Evolutionary conservation across 2,797 vertebrate genomes (phyloP).

Genomic region (Danio jaintianensis): DNA sequence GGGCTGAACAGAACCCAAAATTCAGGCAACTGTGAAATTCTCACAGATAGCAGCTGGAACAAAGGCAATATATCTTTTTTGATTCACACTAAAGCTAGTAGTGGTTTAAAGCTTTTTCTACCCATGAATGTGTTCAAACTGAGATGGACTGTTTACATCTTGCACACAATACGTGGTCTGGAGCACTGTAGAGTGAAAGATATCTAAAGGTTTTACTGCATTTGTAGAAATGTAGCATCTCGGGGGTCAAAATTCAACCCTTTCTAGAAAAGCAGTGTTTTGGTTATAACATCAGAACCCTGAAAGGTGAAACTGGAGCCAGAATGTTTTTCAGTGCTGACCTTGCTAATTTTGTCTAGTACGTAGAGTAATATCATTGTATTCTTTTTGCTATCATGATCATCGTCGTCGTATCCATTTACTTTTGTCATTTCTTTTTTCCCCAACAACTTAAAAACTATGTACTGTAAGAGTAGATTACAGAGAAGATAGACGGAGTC

Average conservation of each 20-base stretch:
- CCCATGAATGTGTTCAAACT: not conserved
- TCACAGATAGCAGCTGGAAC: not conserved
- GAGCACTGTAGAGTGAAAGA: not conserved
- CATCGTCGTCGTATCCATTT: not conserved
- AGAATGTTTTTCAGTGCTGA: not conserved
- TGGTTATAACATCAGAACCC: not conserved
- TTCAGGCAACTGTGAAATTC: slow-evolving; percentile 8
- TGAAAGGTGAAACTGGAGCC: not conserved
- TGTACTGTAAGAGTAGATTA: slow-evolving; percentile 24
- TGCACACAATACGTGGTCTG: not conserved
- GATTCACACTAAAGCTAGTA: slow-evolving; percentile 1
- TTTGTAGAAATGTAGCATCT: not conserved
- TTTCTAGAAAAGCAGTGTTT: not conserved
- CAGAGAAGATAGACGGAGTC: slow-evolving; percentile 22
- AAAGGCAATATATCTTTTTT: slow-evolving; percentile 12
- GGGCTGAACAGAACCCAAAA: not conserved
- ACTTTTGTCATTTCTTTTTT: not conserved
- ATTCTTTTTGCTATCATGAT: not conserved
- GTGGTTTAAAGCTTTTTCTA: slow-evolving; percentile 6
- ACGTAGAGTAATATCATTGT: not conserved
- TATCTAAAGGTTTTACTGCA: not conserved
- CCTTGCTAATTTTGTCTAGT: slow-evolving; percentile 1
- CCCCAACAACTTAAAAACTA: slow-evolving; percentile 3
- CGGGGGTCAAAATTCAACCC: not conserved
- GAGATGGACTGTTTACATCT: not conserved